Conservation (phyloP, 2,888 invertebrate genomes). For the Anorthoa munda region DNA sequence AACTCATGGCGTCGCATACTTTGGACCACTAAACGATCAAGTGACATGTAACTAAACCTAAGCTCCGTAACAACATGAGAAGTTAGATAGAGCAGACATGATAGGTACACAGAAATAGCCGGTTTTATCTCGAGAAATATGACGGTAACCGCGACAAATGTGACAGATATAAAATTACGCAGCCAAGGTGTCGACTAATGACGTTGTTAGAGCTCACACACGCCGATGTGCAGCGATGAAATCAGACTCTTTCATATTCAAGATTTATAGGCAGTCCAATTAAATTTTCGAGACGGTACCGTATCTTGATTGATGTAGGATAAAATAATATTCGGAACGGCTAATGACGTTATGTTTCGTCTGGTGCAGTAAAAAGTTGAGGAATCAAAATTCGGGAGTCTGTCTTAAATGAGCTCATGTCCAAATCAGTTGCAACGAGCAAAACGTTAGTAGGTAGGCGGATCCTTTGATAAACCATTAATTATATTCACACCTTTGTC, state of each 20-base stretch:
- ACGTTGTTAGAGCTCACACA: constrained; percentile 59
- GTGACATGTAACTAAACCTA: constrained; percentile 40
- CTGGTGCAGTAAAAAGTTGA: constrained; percentile 55
- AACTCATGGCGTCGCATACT: constrained; percentile 44
- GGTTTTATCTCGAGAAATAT: constrained; percentile 68
- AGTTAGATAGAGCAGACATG: constrained; percentile 54
- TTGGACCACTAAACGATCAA: constrained; percentile 41
- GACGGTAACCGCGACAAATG: constrained; percentile 72
- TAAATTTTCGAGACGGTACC: constrained; percentile 72
- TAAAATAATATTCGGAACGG: constrained; percentile 69
- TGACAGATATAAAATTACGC: constrained; percentile 73
- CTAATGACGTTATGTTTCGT: constrained; percentile 63
- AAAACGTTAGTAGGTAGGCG: constrained; percentile 75
- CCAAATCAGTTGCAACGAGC: constrained; percentile 74
- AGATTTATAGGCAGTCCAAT: constrained; percentile 78
- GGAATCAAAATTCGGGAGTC: constrained; percentile 64
- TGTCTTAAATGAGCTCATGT: constrained; percentile 73
- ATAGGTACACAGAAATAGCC: constrained; percentile 66
- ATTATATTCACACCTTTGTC: constrained; percentile 89
- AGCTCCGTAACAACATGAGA: constrained; percentile 59
- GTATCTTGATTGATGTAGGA: constrained; percentile 75
- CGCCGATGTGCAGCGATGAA: constrained; percentile 66
- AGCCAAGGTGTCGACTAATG: constrained; percentile 74
- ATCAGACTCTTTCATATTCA: constrained; percentile 71
- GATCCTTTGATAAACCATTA: constrained; percentile 87